Conservation (phyloP, 2,113 vertebrate genomes). For the Myrmophylax atrothorax region DNA sequence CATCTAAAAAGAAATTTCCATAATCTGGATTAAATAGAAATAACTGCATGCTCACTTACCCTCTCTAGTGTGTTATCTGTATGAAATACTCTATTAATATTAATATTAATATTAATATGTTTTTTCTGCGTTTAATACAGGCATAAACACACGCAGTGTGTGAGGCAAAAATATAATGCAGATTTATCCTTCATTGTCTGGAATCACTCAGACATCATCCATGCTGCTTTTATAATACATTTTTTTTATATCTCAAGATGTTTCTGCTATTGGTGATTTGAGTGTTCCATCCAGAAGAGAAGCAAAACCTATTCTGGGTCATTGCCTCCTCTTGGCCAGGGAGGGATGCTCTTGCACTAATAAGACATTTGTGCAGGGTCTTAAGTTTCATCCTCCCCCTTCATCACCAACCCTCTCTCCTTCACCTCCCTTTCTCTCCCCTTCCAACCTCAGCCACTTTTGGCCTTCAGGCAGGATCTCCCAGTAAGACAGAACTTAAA, state of each 20-base stretch:
- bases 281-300: background rate
- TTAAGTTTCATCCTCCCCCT: background rate
- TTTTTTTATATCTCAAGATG: background rate
- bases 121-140: background rate
- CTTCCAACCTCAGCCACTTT: background rate
- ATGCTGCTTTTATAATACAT: background rate
- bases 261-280: background rate
- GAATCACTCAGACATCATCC: background rate
- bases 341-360: slow-evolving; percentile 53
- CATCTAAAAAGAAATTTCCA: background rate
- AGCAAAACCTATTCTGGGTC: background rate
- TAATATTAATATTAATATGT: background rate
- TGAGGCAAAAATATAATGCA: background rate
- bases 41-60: background rate
- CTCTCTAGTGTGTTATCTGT: background rate
- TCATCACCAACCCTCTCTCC: background rate
- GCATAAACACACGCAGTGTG: background rate
- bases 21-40: background rate
- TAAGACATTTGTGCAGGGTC: background rate
- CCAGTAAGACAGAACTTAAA: background rate
- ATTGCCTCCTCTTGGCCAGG: slow-evolving; percentile 9
- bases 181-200: background rate
- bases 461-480: background rate
- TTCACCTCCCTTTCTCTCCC: background rate
- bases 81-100: background rate